phyloP scores from a whole-genome alignment of 2,888 invertebrate genomes.

The Conomelus anceps region DNA sequence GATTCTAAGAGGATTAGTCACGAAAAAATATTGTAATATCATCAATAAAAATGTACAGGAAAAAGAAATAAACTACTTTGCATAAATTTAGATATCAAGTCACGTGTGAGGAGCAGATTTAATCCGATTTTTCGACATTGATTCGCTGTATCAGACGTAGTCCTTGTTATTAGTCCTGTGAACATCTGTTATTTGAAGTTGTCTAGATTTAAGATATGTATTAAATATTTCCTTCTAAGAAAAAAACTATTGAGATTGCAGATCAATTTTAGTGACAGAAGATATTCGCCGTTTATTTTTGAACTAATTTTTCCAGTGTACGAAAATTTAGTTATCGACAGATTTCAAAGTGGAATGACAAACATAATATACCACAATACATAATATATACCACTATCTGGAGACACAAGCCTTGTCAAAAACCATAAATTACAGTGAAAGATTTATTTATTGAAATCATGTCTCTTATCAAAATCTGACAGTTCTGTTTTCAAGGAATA shows the following conservation, averaged over 20 bases:
- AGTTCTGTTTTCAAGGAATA: neutral
- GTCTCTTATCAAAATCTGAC: neutral
- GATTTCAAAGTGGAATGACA: no score
- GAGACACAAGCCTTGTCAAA: no score
- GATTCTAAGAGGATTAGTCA: neutral
- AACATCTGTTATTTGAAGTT: neutral
- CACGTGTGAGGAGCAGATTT: neutral
- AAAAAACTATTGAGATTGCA: neutral
- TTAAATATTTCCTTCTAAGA: neutral
- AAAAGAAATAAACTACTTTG: neutral
- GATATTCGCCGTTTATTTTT: no score
- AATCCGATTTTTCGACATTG: neutral
- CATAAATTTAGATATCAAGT: neutral
- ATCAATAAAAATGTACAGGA: neutral
- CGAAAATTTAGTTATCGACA: no score
- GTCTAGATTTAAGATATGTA: neutral
- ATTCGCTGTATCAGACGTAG: no score
- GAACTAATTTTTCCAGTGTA: no score
- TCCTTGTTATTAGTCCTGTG: neutral
- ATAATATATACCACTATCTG: no score
- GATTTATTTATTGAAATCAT: neutral
- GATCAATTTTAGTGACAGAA: no score
- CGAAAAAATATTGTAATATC: neutral
- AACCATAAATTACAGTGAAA: neutral
- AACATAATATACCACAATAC: no score